Base-by-base conservation (phyloP, 2,113 vertebrate genomes). In the Raja brachyura region DNA sequence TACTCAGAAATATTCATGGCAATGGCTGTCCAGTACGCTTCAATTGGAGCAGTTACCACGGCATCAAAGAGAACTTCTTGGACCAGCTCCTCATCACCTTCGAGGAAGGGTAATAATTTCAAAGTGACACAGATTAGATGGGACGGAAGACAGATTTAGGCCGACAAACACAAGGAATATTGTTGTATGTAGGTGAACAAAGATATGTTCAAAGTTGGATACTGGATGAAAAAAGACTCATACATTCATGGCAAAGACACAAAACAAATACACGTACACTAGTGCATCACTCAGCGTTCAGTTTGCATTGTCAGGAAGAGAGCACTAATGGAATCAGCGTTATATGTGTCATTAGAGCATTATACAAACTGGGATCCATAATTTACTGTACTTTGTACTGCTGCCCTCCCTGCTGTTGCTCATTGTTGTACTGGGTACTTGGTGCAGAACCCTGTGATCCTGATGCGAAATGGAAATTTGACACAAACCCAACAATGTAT, bases 11-110 rank as follows among this genome's bases (percentile, higher is more conserved):
- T 93, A 66, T 98, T 98, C 95, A 99, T 98, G 93, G 97, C 96
- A 54, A 99, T 94, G 0, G 97, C 96, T 0, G 98, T 99, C 98
- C 98, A 99, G 94, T 99, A 99, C 31, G 98, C 98, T 94, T 99
- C 98, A 97, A 99, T 97, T 68, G 98, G 98, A 75, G 98, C 98
- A 0, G 98, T 99, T 93, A 99, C 98, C 93, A 99, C 98, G 0
- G 98, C 97, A 6, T 99, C 98, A 75, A 99, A 98, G 16, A 99
- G 95, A 9, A 98, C 97, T 94, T 98, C 97, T 93, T 96, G 97
- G 59, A 99, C 94, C 93, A 99, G 94, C 75, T 97, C 96, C 79
- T 96, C 95, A 11, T 99, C 98, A 95, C 98, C 98, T 99, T 94
- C 77, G n/a, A 9, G 70, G 28, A 79, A 73, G 70, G 1, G 92